A percentile compares a stretch with the other conserved stretches of the same genome.
These are phyloP conservation scores for Centropus unirufus DNA, from an alignment of 2,113 vertebrate genomes.

Conservation along the genomic window DNA sequence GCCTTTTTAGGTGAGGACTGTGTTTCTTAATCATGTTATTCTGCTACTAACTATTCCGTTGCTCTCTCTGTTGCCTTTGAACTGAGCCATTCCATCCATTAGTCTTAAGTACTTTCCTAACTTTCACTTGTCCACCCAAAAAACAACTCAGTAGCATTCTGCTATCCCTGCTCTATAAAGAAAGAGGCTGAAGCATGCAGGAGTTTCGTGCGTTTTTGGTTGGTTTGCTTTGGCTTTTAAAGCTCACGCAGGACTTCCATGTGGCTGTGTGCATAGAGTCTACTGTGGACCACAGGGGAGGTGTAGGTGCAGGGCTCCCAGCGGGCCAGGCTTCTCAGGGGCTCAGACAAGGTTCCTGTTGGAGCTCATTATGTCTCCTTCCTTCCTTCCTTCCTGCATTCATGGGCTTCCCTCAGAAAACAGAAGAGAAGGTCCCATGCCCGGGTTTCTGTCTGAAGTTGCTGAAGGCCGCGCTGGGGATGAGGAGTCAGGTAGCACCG, in stretches of 20 bases:
- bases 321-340: background rate
- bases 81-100: background rate
- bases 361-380: background rate
- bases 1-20: background rate
- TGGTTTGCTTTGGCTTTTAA: background rate
- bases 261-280: rapidly evolving
- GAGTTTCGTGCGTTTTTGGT: rapidly evolving
- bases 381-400: background rate
- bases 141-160: background rate
- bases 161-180: background rate
- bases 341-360: background rate
- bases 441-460: background rate
- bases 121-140: background rate
- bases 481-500: background rate
- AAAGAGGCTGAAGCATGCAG: background rate
- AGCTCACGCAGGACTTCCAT: background rate
- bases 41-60: background rate
- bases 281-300: rapidly evolving
- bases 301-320: background rate
- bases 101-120: background rate
- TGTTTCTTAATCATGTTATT: background rate
- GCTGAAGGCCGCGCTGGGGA: background rate
- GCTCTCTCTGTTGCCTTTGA: background rate
- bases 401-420: background rate
- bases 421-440: background rate